Conservation (phyloP, 2,113 vertebrate species). For the Mormyrus lacerda region DNA sequence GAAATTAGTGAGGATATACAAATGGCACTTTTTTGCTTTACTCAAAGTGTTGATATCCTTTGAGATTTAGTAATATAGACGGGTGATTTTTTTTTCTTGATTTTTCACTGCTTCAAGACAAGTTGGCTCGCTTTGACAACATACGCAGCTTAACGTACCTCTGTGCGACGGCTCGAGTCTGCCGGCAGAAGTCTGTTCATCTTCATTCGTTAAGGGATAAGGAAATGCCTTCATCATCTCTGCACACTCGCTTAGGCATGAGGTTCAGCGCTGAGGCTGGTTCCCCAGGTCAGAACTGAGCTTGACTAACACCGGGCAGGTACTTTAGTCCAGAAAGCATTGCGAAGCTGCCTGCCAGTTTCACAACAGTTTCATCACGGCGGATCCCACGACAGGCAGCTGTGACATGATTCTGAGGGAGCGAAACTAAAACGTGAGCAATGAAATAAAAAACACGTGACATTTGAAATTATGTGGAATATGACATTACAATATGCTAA, state of each 20-base stretch:
- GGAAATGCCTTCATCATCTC: slow-evolving; percentile 2
- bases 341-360: neutral
- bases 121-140: neutral
- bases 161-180: neutral
- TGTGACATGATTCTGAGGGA: neutral
- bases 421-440: neutral
- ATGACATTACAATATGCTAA: neutral
- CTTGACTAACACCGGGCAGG: neutral
- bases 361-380: neutral
- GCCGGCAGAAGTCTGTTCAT: neutral
- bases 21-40: neutral
- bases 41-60: neutral
- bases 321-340: neutral
- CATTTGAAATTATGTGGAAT: neutral
- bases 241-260: neutral
- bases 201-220: slow-evolving; percentile 9
- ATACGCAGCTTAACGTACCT: neutral
- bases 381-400: neutral
- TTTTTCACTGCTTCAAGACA: neutral
- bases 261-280: neutral
- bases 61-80: neutral
- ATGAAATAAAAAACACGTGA: neutral
- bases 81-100: neutral
- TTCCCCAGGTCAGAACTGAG: neutral
- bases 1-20: neutral